Base-by-base conservation (phyloP, 2,113 vertebrate species). In the Cyphomyrus plagiostoma region DNA sequence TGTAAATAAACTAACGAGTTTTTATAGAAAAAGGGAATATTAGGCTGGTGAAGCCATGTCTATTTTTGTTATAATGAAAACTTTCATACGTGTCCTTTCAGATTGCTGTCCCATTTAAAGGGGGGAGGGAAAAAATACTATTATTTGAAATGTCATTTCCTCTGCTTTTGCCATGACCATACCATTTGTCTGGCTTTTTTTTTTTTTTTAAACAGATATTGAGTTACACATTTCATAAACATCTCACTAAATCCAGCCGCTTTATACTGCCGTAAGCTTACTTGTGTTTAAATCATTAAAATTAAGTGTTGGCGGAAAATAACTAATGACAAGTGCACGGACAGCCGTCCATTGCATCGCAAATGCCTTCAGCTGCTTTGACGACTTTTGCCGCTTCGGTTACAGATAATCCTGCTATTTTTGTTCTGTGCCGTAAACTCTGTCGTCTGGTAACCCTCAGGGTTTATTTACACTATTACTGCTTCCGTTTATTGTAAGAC, bases 41-140 rank as follows among this genome's bases (percentile, higher is more conserved):
- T 93, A 95, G 95, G 96, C 95, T 95, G 95, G 95, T 94, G 89
- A 95, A 95, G 95, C 95, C 94, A 0, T 92, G 95, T 96, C 95
- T 96, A 96, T 96, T 96, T 96, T 96, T 96, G 94, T 96, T 96
- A 95, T 95, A 95, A 91, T 93, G 91, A 94, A 86, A 93, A 93
- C 42, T 90, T 90, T 90, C 87, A 88, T 83, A 90, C 53, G 66
- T 90, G 80, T 90, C 50, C 80, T 15, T n/a, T 89, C 62, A 30
- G 77, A 89, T 52, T 62, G 89, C 52, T 89, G 89, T 89, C 53
- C 80, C 13, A 62, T 48, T 42, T 49, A 89, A 52, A 88, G 15
- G 42, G 82, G 53, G 35, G n/a, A 88, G 35, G 58, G 0, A 11
- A 42, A 23, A 11, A 70, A 17, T 23, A 84, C 19, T 13, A 26